Evolutionary conservation across 2,797 vertebrate genomes (phyloP), one percentile per base, ranked within the genome.

Genomic region (Sciurus carolinensis): DNA sequence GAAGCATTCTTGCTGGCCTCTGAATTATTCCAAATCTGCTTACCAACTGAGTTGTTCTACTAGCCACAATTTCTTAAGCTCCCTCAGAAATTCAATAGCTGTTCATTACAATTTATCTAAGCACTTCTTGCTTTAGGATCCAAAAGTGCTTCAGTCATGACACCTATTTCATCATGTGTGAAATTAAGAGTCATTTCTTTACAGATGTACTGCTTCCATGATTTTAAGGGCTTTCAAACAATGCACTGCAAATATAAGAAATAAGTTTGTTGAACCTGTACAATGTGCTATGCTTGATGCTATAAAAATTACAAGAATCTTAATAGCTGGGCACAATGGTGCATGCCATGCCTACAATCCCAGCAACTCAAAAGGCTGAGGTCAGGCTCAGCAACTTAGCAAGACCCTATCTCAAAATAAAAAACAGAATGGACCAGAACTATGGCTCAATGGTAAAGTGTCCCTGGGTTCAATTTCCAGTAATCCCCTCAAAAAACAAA

Each of bases 221-320:
- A 85, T 62, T 71, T 24, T 30, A 94, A 76, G 66, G 33, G 17
- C 80, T 96, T 91, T 91, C 86, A 80, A 82, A 90, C 77, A 59
- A 91, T 83, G 13, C 26, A 86, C 14, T 79, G 39, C 28, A 91
- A 86, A 67, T 39, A 12, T 2, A 39, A 92, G 9, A 92, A 36
- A 30, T 24, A 44, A 66, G 88, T 77, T 36, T 72, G 76, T 0
- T 85, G 39, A 88, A 72, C 52, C 9, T 44, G 28, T 83, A 6
- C 42, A 72, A 22, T 28, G 8, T 28, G 42, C 64, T 84, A 77
- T 77, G 50, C 67, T 69, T 52, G 7, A 66, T 76, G 44, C 59
- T 71, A 44, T 62, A 36, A 75, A 82, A 73, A 87, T 87, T 80
- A 71, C 0, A 80, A 95, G 87, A 79, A 94, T 59, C 64, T 94